Evolutionary conservation across 2,888 invertebrate species (phyloP), one percentile per base, ranked within the genome.

Genomic region (Argynnis bischoffii): DNA sequence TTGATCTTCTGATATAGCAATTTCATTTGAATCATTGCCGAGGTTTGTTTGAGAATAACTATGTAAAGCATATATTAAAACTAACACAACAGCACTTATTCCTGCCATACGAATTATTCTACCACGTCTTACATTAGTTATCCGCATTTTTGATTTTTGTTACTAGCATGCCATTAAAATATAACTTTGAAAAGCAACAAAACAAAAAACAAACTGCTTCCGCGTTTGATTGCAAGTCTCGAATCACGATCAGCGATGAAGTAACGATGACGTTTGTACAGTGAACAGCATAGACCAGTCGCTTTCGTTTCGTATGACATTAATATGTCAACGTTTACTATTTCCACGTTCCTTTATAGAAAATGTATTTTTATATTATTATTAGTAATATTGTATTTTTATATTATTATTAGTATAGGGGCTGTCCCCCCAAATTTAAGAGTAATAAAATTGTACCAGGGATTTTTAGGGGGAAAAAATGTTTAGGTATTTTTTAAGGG

Each of bases 41-140:
- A 79, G 87, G 75, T 93, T 92, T 56, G 93, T 91, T 76, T 86
- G 90, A 53, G 94, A 93, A 93, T 95, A 95, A 72, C 92, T 94
- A 74, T 94, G 92, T 69, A 96, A 83, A 75, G 95, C 90, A 83
- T 95, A 95, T 65, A 96, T 81, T 67, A 96, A 81, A 75, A 95
- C 85, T 76, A 95, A 74, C 71, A 95, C 86, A 72, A 95, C 86
- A 73, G 92, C 83, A 75, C 93, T 88, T 64, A 92, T 90, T 63
- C 91, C 83, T 14, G 84, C 82, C 74, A 95, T 85, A 73, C 95
- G 94, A 74, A 94, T 86, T 69, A 95, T 92, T 72, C 94, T 89
- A 54, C 94, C 94, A 63, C 93, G 93, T 76, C 95, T 92, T 63
- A 95, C 84, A 76, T 94, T 94, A 75, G 94, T 94, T 66, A 95